Conservation (phyloP, 2,888 invertebrate species). For the Lacanobia oleracea region DNA sequence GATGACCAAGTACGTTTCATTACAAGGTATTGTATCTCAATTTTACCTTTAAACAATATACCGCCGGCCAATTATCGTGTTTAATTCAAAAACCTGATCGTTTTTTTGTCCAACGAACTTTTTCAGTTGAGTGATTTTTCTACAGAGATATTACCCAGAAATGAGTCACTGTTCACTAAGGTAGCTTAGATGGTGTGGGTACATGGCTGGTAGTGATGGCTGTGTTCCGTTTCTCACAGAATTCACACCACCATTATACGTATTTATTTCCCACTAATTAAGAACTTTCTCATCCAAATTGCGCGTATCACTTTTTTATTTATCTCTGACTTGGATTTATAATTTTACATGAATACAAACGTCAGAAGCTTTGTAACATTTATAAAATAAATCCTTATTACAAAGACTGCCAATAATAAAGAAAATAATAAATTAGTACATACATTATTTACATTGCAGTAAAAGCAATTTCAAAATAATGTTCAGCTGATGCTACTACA, state of each 20-base stretch:
- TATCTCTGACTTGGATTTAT: not conserved
- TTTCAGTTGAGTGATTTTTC: conserved; percentile 45
- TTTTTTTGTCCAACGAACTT: conserved; percentile 50
- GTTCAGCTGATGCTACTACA: conserved; percentile 4
- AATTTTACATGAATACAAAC: not conserved
- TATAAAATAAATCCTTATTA: not conserved
- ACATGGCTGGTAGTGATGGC: conserved; percentile 1
- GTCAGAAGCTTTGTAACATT: too few species aligned
- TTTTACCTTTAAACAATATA: not conserved
- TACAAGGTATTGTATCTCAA: not conserved
- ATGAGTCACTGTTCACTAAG: conserved; percentile 38
- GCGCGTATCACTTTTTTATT: conserved; percentile 1
- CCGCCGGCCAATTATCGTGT: not conserved
- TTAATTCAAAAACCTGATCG: conserved; percentile 49
- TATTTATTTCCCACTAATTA: conserved; percentile 39
- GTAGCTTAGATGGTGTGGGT: conserved; percentile 22
- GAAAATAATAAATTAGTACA: not conserved
- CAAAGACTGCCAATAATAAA: too few species aligned
- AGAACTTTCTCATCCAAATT: conserved; percentile 40
- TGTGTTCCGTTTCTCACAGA: conserved; percentile 46
- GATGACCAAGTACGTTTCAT: conserved; percentile 9
- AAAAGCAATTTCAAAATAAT: not conserved
- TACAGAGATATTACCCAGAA: conserved; percentile 39
- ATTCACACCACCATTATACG: conserved; percentile 21
- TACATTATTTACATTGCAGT: not conserved